Conservation (phyloP, 2,797 vertebrate genomes). For the Allenopithecus nigroviridis region DNA sequence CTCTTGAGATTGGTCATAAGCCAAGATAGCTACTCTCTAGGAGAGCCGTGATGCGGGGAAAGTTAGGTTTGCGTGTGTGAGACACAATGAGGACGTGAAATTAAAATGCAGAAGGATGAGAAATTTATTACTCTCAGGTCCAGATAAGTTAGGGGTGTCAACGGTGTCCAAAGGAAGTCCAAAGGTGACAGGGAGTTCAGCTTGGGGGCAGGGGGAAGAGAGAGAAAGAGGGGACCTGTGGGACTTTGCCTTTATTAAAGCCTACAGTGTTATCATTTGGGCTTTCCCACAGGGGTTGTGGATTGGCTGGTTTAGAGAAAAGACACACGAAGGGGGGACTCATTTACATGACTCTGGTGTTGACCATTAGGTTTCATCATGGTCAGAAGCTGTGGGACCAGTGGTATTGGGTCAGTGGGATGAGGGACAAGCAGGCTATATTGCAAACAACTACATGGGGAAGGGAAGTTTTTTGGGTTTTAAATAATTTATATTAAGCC, state of each 20-base stretch:
- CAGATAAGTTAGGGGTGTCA: background rate
- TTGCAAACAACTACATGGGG: background rate
- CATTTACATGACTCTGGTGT: background rate
- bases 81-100: background rate
- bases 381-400: background rate
- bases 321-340: background rate
- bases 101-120: background rate
- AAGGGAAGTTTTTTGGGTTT: background rate
- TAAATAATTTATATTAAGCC: background rate
- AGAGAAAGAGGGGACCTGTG: too few species aligned
- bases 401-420: background rate
- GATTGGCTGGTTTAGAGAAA: background rate
- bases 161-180: background rate
- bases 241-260: background rate
- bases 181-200: background rate
- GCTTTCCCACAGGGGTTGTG: background rate
- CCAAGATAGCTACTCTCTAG: background rate
- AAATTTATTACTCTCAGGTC: background rate
- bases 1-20: background rate
- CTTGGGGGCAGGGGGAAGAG: too few species aligned
- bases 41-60: too few species aligned
- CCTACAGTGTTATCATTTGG: background rate
- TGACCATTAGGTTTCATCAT: background rate
- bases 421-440: background rate
- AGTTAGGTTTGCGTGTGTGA: background rate